Conservation (phyloP, 1,140 invertebrate genomes). For the Carposina sasakii region DNA sequence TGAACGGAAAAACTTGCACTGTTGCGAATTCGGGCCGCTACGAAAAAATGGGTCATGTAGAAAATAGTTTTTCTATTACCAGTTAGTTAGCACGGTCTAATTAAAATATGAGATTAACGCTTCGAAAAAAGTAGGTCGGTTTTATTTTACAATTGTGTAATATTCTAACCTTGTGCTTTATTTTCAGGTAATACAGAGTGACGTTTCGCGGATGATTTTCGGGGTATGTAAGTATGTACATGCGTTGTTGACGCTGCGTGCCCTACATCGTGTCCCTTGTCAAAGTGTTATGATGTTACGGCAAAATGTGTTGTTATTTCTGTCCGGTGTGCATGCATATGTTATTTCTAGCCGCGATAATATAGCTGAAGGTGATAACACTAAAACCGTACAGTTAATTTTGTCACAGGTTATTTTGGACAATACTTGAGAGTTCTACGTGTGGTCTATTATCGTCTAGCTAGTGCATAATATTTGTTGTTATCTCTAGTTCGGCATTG, state of each 20-base stretch:
- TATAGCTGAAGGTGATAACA: slow-evolving; percentile 60
- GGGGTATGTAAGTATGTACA: not conserved
- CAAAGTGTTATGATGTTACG: slow-evolving; percentile 26
- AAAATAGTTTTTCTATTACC: slow-evolving; percentile 53
- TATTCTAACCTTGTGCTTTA: slow-evolving; percentile 31
- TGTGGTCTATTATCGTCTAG: slow-evolving; percentile 37
- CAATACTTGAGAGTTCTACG: slow-evolving; percentile 48
- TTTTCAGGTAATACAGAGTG: slow-evolving; percentile 47
- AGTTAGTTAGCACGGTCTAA: slow-evolving; percentile 61
- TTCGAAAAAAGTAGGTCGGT: slow-evolving; percentile 21
- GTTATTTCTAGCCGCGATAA: slow-evolving; percentile 53
- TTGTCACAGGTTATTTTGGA: slow-evolving; percentile 55
- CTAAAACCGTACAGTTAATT: slow-evolving; percentile 53
- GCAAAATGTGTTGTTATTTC: slow-evolving; percentile 41
- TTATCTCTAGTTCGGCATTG: no score
- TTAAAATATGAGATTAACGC: slow-evolving; percentile 43
- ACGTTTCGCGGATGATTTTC: not conserved
- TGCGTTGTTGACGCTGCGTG: not conserved
- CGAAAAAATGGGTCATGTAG: slow-evolving; percentile 53
- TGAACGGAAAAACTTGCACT: slow-evolving; percentile 56
- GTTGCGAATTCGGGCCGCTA: slow-evolving; percentile 59
- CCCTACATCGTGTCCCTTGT: slow-evolving; percentile 32
- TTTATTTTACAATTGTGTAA: slow-evolving; percentile 21
- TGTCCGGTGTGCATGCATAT: slow-evolving; percentile 34
- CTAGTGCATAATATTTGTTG: slow-evolving; percentile 7